Evolutionary conservation across 92 coral and sea anemone genomes (phyloP).

Genomic region (Zoanthus sociatus): DNA sequence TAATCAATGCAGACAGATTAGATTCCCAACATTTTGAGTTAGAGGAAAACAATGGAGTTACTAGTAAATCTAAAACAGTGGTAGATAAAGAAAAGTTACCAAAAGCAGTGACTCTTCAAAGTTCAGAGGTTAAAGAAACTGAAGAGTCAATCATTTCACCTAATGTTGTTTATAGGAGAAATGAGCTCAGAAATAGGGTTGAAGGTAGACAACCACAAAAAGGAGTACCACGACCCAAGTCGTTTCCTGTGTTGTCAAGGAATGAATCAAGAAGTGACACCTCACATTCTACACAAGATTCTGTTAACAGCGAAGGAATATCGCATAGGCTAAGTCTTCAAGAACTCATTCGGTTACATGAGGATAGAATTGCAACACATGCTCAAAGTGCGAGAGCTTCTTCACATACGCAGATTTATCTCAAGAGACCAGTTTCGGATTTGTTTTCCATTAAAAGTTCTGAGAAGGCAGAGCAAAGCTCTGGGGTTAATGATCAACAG

Average conservation of each 20-base stretch:
- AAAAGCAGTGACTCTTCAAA: neutral
- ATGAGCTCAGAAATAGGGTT: neutral
- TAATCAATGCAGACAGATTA: neutral
- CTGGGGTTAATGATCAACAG: slow-evolving; percentile 6
- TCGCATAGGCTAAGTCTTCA: slow-evolving; percentile 89
- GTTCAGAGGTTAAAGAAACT: neutral
- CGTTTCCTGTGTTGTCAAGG: slow-evolving; percentile 16
- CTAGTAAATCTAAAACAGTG: neutral
- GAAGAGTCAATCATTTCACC: neutral
- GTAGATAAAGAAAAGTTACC: slow-evolving; percentile 18
- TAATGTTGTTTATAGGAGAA: slow-evolving; percentile 33
- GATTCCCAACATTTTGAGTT: neutral
- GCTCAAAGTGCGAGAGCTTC: slow-evolving; percentile 87
- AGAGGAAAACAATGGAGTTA: neutral
- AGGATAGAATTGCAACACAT: slow-evolving; percentile 90
- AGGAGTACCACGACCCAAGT: slow-evolving; percentile 35
- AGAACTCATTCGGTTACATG: slow-evolving; percentile 91
- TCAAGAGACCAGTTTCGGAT: slow-evolving; percentile 73
- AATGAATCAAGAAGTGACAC: slow-evolving; percentile 25
- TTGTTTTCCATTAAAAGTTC: slow-evolving; percentile 31
- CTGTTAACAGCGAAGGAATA: slow-evolving; percentile 33
- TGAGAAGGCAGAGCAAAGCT: neutral
- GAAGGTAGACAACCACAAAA: neutral
- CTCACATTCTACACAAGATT: slow-evolving; percentile 36
- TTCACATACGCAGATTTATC: slow-evolving; percentile 72